Evolutionary conservation across 2,888 invertebrate species (phyloP), one percentile per base, ranked within the genome.

Genomic region (Brassicogethes aeneus): DNA sequence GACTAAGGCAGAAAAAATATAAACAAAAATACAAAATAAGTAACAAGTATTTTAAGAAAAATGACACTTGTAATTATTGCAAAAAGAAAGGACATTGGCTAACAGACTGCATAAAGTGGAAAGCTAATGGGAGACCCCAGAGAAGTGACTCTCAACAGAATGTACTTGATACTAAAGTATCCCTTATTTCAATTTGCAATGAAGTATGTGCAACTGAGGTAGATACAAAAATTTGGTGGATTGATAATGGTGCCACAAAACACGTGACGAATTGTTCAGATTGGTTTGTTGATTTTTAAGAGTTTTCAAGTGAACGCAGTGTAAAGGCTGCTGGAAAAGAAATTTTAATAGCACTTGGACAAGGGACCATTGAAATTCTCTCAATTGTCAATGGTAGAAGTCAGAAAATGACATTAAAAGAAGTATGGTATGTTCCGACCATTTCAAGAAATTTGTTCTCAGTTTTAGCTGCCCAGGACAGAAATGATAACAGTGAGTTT

Each of bases 111-210:
- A 15, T 3, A 15, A 16, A 23, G 10, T 23, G 23, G 5, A 10
- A 7, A 23, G 23, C 23, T 23, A 10, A 23, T 23, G 23, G 23
- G 60, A 61, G 38, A 61, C 58, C 37, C 60, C 55, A 15, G 59
- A 56, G 13, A 59, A 57, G n/a, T n/a, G n/a, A n/a, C n/a, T n/a
- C n/a, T n/a, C n/a, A n/a, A n/a, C n/a, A n/a, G n/a, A n/a, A n/a
- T n/a, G n/a, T n/a, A n/a, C n/a, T n/a, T n/a, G n/a, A n/a, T n/a
- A n/a, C n/a, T n/a, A n/a, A n/a, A n/a, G n/a, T n/a, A n/a, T n/a
- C n/a, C n/a, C n/a, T n/a, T n/a, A n/a, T n/a, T n/a, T n/a, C n/a
- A n/a, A n/a, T n/a, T n/a, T n/a, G n/a, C n/a, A n/a, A n/a, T n/a
- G n/a, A n/a, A n/a, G n/a, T n/a, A n/a, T n/a, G n/a, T n/a, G n/a